Evolutionary conservation across 2,888 invertebrate genomes (phyloP).

Genomic region (Eupithecia vulgata): DNA sequence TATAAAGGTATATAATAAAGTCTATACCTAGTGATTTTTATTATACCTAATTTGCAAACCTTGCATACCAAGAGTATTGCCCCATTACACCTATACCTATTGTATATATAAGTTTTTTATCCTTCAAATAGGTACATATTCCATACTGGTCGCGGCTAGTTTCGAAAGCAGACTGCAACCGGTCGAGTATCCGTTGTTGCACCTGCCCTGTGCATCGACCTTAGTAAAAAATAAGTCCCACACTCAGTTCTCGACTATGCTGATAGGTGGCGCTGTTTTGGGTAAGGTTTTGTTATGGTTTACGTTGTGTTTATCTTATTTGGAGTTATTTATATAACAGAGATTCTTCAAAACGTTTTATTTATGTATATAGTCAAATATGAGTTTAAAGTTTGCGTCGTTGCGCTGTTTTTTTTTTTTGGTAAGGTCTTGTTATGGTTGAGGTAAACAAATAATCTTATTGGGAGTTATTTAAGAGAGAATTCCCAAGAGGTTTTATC

Average conservation of each 20-base stretch:
- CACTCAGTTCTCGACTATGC: constrained; percentile 29
- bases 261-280: constrained; percentile 23
- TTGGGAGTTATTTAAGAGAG: too few relatives aligned
- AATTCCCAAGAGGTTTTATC: too few relatives aligned
- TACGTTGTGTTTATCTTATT: not conserved
- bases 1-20: too few relatives aligned
- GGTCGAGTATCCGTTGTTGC: constrained; percentile 60
- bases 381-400: too few relatives aligned
- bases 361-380: too few relatives aligned
- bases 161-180: constrained; percentile 52
- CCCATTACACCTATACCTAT: not conserved
- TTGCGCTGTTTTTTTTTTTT: too few relatives aligned
- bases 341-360: too few relatives aligned
- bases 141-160: constrained; percentile 24
- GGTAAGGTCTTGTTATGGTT: too few relatives aligned
- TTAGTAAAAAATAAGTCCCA: constrained; percentile 40
- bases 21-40: too few relatives aligned
- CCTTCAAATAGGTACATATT: constrained; percentile 19
- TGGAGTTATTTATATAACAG: too few relatives aligned
- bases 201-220: constrained; percentile 56
- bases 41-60: too few relatives aligned
- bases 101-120: constrained; percentile 12
- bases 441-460: too few relatives aligned
- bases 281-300: not conserved
- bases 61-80: not conserved